Percentiles rank a stretch among this genome's conserved stretches.
These are phyloP conservation scores for Agrotis puta DNA, from an alignment of 2,888 invertebrate genomes.

Conservation along the genomic window DNA sequence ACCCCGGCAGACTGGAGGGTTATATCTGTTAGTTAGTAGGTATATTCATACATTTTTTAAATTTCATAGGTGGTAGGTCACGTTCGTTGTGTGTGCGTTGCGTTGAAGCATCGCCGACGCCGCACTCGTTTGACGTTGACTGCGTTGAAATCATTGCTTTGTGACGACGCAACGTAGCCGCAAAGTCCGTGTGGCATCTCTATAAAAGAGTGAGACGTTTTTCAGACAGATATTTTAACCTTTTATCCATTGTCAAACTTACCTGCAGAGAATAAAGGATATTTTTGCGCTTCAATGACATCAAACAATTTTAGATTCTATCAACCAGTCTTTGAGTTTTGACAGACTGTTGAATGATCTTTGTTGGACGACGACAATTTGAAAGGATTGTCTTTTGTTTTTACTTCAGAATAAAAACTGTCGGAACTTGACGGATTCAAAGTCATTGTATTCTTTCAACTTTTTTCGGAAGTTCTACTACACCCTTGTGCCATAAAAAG, in stretches of 20 bases:
- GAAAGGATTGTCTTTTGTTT: background rate
- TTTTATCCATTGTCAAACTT: background rate
- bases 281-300: no score
- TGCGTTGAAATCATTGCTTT: no score
- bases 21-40: constrained; percentile 40
- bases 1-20: constrained; percentile 26
- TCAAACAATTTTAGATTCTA: no score
- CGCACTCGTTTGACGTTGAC: no score
- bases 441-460: constrained; percentile 37
- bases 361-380: background rate
- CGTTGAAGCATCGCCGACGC: no score
- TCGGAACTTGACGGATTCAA: constrained; percentile 25
- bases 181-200: no score
- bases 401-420: constrained; percentile 15
- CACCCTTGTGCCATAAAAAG: constrained; percentile 41
- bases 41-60: background rate
- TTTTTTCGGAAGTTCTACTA: constrained; percentile 36
- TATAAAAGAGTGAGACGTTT: no score
- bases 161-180: no score
- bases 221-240: background rate
- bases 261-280: background rate
- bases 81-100: no score
- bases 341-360: background rate
- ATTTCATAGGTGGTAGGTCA: background rate
- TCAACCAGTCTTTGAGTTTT: background rate